Conservation (phyloP, 2,888 invertebrate species). For the Tethea ocularis region DNA sequence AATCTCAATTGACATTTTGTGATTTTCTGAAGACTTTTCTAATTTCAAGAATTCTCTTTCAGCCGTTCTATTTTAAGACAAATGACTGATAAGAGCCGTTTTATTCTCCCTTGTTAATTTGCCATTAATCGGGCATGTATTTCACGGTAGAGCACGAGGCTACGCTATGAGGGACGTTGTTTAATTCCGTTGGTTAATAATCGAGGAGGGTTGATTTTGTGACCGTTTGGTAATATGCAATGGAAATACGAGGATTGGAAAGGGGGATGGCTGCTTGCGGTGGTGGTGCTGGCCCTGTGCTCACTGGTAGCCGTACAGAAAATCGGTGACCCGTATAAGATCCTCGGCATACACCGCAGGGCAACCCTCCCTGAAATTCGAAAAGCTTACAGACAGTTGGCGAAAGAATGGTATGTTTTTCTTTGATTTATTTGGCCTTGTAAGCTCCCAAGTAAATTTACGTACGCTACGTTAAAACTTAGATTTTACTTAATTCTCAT, state of each 20-base stretch:
- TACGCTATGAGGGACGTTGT: slow-evolving; percentile 53
- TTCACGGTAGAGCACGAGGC: slow-evolving; percentile 39
- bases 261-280: slow-evolving; percentile 64
- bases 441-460: neutral
- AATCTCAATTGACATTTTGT: slow-evolving; percentile 57
- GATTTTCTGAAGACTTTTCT: slow-evolving; percentile 63
- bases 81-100: slow-evolving; percentile 73
- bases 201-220: slow-evolving; percentile 40
- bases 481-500: too few species aligned
- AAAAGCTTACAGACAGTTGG: slow-evolving; percentile 94
- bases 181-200: slow-evolving; percentile 47
- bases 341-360: slow-evolving; percentile 89
- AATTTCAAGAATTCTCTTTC: slow-evolving; percentile 69
- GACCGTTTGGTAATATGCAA: slow-evolving; percentile 70
- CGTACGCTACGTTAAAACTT: neutral
- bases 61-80: slow-evolving; percentile 78
- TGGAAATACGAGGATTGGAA: slow-evolving; percentile 70
- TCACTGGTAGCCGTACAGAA: slow-evolving; percentile 66
- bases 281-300: slow-evolving; percentile 51
- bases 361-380: slow-evolving; percentile 93
- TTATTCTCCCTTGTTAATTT: slow-evolving; percentile 52
- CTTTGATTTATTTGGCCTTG: neutral
- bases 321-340: slow-evolving; percentile 92
- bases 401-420: slow-evolving; percentile 91
- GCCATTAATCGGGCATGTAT: slow-evolving; percentile 49